Evolutionary conservation across 1,140 invertebrate species (phyloP).

Genomic region (Mercenaria mercenaria): DNA sequence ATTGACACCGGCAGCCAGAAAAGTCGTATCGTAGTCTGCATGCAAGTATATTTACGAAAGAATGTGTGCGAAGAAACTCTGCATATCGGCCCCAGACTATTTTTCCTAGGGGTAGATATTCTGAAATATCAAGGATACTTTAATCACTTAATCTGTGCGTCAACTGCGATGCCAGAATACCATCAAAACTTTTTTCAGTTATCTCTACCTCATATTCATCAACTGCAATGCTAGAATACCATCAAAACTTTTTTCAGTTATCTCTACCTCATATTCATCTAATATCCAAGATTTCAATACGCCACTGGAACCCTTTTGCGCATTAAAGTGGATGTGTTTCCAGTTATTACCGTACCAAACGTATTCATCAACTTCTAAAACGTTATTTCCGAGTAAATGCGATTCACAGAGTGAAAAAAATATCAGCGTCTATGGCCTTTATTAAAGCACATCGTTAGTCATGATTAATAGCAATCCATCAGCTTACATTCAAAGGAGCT

Average conservation of each 20-base stretch:
- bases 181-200: neutral
- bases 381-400: neutral
- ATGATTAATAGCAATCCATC: conserved; percentile 12
- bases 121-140: neutral
- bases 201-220: neutral
- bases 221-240: neutral
- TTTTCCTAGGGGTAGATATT: neutral
- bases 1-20: neutral
- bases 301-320: neutral
- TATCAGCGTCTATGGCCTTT: conserved; percentile 2
- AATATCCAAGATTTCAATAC: neutral
- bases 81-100: neutral
- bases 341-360: neutral
- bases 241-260: neutral
- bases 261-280: neutral
- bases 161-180: neutral
- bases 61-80: conserved; percentile 15
- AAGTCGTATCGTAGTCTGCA: neutral
- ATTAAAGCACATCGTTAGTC: neutral
- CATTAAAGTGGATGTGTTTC: neutral
- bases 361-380: neutral
- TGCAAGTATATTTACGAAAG: neutral
- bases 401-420: conserved; percentile 7
- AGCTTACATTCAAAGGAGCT: neutral
- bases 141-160: neutral